Base-by-base conservation (phyloP, 2,113 vertebrate genomes). In the Merops nubicus region DNA sequence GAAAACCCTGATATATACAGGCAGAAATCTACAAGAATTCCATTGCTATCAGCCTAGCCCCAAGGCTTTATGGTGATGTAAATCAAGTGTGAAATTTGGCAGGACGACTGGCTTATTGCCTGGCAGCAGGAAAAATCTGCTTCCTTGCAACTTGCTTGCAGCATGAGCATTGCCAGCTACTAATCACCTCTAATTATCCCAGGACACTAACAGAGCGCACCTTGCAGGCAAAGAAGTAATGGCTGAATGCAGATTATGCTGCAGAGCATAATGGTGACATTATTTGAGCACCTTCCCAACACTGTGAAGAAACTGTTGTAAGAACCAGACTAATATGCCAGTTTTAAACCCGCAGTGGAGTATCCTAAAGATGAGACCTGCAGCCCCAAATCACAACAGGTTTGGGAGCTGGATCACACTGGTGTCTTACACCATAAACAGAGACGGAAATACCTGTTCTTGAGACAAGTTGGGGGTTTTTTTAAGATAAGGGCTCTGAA, bases 391-490 rank as follows among this genome's bases (percentile, higher is more conserved):
- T 16, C 50, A 36, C n/a, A 29, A 11, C 12, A n/a, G 19, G 25
- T 19, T 64, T 53, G 63, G 79, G 19, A 76, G 33, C 3, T 59
- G 56, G n/a, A 34, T n/a, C 62, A 23, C 42, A 31, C 33, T 20
- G 38, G 54, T 18, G 25, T 84, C 25, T 40, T 26, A 7, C 2
- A 63, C 26, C 20, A 38, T 4, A 25, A 31, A 25, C n/a, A n/a
- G n/a, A 43, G 28, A 53, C 60, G 73, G 19, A 65, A 85, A 69
- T 3, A 19, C 12, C 33, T 26, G 2, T 33, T 62, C 60, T 65
- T 53, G 33, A 65, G 38, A 50, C 0, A 65, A 0, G 4, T 6
- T 1, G 0, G 2, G 8, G 2, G 7, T 21, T 28, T 83, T 72
- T 56, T 56, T 22, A 72, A 78, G 63, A 50, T 20, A n/a, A 78